Evolutionary conservation across 2,113 vertebrate species (phyloP), one percentile per base, ranked within the genome.

Genomic region (Nyctibius bracteatus): DNA sequence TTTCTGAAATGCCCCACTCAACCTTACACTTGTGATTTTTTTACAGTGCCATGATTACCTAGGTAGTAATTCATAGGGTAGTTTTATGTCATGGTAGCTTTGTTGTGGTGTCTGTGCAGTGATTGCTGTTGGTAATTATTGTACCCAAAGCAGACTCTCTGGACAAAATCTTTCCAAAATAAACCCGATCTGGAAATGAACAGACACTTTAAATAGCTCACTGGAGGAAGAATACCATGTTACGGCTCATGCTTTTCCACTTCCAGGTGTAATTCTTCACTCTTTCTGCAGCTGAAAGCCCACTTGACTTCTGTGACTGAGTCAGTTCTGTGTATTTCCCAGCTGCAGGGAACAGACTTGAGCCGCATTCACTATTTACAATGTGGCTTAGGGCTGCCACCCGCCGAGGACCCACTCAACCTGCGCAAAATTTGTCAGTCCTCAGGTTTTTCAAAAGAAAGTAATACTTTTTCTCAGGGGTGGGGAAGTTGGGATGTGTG

Each of bases 391-490:
- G 35, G 21, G 47, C 71, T 62, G n/a, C 25, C 24, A 55, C 47
- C 47, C 1, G 1, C 35, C 2, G 2, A 39, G 10, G 24, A 24
- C 13, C 37, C 12, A 2, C 33, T 58, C 51, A 18, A 14, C 12
- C 5, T 74, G 17, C 12, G 55, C 31, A 61, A 61, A 31, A 44
- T 10, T 33, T 13, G 43, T 39, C 37, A 19, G 16, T 44, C 19
- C 33, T 63, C 27, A 44, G 35, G 14, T 62, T 35, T 74, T 86
- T 62, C 17, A 55, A 68, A 67, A 37, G 25, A 18, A 61, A 61
- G 17, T 15, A 35, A 35, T 47, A n/a, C 18, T 62, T 55, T 33
- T 81, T 33, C 27, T 65, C 11, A 3, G 12, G 23, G 10, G 3
- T 10, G 9, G 3, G 25, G 47, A 7, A 15, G 5, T 18, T 28